Conservation (phyloP, 2,888 invertebrate species). For the Phymatocera aterrima region DNA sequence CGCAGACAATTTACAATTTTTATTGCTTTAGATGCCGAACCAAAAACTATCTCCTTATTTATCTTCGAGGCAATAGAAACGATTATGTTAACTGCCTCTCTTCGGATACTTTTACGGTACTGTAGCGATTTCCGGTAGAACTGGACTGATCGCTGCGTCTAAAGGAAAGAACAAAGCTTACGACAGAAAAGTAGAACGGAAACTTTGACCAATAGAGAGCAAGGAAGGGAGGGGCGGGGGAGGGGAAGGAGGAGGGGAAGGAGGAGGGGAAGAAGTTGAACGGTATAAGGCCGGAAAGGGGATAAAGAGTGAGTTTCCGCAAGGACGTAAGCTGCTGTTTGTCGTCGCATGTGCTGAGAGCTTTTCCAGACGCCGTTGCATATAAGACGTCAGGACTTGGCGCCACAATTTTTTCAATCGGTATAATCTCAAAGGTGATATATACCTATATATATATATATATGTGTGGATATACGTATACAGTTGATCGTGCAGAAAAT, state of each 20-base stretch:
- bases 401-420: conserved; percentile 31
- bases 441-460: neutral
- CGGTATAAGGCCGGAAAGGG: conserved; percentile 46
- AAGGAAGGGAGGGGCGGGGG: conserved; percentile 45
- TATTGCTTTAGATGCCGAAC: neutral
- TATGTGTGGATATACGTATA: too few relatives aligned
- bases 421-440: neutral
- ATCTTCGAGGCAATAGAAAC: neutral
- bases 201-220: conserved; percentile 55
- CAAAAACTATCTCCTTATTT: neutral
- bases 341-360: conserved; percentile 36
- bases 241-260: conserved; percentile 56
- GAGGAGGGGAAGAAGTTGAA: conserved; percentile 58
- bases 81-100: neutral
- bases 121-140: neutral
- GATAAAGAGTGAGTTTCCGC: conserved; percentile 44
- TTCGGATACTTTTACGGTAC: neutral
- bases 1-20: neutral
- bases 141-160: neutral
- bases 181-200: conserved; percentile 50
- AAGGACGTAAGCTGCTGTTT: conserved; percentile 40
- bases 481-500: too few relatives aligned
- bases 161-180: conserved; percentile 49
- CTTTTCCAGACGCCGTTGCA: conserved; percentile 34
- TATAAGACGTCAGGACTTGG: conserved; percentile 27